Evolutionary conservation across 1,140 invertebrate species (phyloP).

Genomic region (Anastrepha ludens): DNA sequence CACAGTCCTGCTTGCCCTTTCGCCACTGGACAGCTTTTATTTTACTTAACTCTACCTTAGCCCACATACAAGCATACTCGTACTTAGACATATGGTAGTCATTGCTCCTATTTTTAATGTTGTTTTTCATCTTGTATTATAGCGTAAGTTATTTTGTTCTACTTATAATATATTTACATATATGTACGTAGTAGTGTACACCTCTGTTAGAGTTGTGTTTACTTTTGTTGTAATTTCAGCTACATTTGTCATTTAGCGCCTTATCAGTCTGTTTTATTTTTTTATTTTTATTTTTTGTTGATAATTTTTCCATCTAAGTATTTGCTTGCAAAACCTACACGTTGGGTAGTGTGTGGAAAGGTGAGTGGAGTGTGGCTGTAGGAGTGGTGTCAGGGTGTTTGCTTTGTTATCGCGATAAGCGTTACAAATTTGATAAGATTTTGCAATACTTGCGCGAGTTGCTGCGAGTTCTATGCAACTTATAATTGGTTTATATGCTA

Average conservation of each 20-base stretch:
- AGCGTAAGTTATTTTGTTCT: neutral
- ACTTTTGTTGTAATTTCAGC: neutral
- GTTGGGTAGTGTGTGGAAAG: neutral
- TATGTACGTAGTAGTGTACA: too few relatives aligned
- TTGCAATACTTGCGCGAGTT: neutral
- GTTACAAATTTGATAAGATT: conserved; percentile 7
- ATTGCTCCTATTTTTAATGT: neutral
- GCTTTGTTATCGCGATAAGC: conserved; percentile 15
- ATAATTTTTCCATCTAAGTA: neutral
- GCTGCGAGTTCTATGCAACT: neutral
- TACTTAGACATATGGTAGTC: neutral
- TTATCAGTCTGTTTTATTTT: conserved; percentile 11
- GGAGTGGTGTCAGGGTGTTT: neutral
- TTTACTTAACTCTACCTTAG: neutral
- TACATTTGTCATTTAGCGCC: conserved; percentile 9
- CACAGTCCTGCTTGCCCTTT: neutral
- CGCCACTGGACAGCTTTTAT: neutral
- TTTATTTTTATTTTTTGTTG: neutral
- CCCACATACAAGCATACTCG: neutral
- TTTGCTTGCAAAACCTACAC: neutral
- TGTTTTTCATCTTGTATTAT: neutral
- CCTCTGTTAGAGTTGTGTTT: neutral
- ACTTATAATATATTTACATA: too few relatives aligned
- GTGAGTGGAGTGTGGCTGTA: neutral
- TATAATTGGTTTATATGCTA: neutral